A percentile compares a stretch with the other conserved stretches of the same genome.
Evolutionary conservation across 2,888 invertebrate genomes (phyloP).

Genomic region (Melolontha melolontha): DNA sequence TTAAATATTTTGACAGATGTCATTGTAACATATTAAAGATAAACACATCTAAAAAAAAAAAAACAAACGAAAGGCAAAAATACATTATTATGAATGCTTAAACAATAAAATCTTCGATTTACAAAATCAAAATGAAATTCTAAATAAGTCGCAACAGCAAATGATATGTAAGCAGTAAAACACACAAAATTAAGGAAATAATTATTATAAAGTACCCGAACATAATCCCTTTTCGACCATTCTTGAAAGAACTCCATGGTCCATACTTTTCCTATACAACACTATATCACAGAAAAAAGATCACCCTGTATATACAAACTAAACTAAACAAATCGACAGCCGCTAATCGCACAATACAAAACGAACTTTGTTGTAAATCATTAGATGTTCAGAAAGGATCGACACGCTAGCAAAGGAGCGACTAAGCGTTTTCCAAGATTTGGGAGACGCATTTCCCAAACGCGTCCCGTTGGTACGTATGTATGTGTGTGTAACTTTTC

Average conservation of each 20-base stretch:
- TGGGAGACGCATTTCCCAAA: conserved; percentile 60
- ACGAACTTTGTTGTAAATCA: conserved; percentile 13
- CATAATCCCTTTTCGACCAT: conserved; percentile 57
- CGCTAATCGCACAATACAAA: not conserved
- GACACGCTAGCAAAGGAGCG: conserved; percentile 55
- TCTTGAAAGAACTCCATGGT: conserved; percentile 66
- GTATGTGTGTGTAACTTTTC: not conserved
- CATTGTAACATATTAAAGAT: too few relatives aligned
- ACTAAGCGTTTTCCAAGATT: conserved; percentile 60
- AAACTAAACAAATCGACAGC: not conserved
- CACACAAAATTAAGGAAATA: not conserved
- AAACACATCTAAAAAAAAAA: too few relatives aligned
- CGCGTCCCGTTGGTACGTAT: conserved; percentile 14
- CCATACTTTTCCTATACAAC: conserved; percentile 56
- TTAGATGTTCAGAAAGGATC: conserved; percentile 28
- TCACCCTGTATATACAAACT: conserved; percentile 15
- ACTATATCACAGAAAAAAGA: conserved; percentile 29
- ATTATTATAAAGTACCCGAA: conserved; percentile 40
- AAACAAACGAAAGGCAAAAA: too few relatives aligned
- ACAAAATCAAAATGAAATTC: too few relatives aligned
- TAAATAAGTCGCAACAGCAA: too few relatives aligned
- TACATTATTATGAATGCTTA: too few relatives aligned
- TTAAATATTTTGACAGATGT: too few relatives aligned
- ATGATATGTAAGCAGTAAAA: not conserved
- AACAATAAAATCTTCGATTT: too few relatives aligned